phyloP scores from a whole-genome alignment of 2,888 invertebrate genomes.

The Phyto melanocephala region DNA sequence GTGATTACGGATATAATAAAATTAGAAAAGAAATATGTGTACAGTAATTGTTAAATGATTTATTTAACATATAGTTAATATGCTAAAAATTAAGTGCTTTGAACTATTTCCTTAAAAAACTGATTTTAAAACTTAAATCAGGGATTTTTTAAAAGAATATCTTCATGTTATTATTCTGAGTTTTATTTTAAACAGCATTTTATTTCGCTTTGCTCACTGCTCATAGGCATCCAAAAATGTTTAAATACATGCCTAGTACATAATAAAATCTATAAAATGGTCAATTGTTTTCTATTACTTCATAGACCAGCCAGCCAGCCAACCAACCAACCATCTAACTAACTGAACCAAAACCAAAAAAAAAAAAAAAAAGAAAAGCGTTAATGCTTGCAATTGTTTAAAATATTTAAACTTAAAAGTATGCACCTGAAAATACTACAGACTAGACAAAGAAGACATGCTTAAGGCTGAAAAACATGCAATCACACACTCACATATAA shows the following conservation, averaged over 20 bases:
- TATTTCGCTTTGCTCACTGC: constrained; percentile 39
- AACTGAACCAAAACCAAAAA: constrained; percentile 21
- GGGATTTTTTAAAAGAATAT: no score
- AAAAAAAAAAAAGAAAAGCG: constrained; percentile 19
- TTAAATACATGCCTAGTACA: constrained; percentile 38
- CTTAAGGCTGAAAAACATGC: constrained; percentile 21
- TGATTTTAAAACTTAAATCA: no score
- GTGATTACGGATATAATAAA: neutral
- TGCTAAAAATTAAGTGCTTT: no score
- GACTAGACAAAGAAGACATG: constrained; percentile 24
- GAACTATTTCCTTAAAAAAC: no score
- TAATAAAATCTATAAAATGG: constrained; percentile 56
- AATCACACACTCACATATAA: neutral
- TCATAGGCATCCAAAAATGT: constrained; percentile 18
- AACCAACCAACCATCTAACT: neutral
- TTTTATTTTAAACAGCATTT: neutral
- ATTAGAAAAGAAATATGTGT: no score
- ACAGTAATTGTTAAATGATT: no score
- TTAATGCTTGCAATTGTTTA: constrained; percentile 55
- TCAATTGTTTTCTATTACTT: constrained; percentile 60
- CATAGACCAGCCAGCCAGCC: constrained; percentile 14
- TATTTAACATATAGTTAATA: no score
- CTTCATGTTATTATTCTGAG: no score
- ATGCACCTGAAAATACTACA: constrained; percentile 54
- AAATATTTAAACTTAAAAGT: constrained; percentile 43